Percentiles rank a stretch among this genome's conserved stretches.
Conservation (phyloP, 2,113 vertebrate species). For the Larimichthys crocea region DNA sequence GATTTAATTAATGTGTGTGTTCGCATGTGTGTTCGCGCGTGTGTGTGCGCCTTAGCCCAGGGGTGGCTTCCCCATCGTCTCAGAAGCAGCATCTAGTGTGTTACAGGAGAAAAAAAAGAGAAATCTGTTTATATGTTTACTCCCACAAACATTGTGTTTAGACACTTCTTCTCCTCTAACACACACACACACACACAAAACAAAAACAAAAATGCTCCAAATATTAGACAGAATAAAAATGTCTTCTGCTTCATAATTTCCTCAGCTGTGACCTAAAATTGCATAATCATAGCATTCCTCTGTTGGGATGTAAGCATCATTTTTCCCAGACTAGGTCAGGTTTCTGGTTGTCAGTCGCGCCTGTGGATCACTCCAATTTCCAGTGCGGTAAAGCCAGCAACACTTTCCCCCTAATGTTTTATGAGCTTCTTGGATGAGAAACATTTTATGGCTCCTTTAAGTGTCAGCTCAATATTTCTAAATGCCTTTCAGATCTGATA, state of each 20-base stretch:
- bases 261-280: conserved; percentile 40
- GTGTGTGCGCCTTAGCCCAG: conserved; percentile 14
- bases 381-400: conserved; percentile 45
- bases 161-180: background rate
- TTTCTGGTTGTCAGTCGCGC: conserved; percentile 40
- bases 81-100: conserved; percentile 11
- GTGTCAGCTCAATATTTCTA: conserved; percentile 32
- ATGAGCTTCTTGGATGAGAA: conserved; percentile 47
- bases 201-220: background rate
- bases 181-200: background rate
- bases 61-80: conserved; percentile 26
- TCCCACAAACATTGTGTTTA: conserved; percentile 1
- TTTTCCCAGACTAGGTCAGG: conserved; percentile 64
- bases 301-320: conserved; percentile 46
- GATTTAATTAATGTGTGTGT: conserved; percentile 18
- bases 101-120: background rate
- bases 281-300: conserved; percentile 43
- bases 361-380: conserved; percentile 53
- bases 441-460: conserved; percentile 41
- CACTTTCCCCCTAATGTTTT: conserved; percentile 33
- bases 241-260: conserved; percentile 38
- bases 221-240: background rate
- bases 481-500: conserved; percentile 45
- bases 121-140: conserved; percentile 6
- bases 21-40: background rate